A percentile compares a stretch with the other conserved stretches of the same genome.
These are phyloP conservation scores for Penaeus monodon DNA, from an alignment of 2,888 invertebrate species.

Conservation along the genomic window DNA sequence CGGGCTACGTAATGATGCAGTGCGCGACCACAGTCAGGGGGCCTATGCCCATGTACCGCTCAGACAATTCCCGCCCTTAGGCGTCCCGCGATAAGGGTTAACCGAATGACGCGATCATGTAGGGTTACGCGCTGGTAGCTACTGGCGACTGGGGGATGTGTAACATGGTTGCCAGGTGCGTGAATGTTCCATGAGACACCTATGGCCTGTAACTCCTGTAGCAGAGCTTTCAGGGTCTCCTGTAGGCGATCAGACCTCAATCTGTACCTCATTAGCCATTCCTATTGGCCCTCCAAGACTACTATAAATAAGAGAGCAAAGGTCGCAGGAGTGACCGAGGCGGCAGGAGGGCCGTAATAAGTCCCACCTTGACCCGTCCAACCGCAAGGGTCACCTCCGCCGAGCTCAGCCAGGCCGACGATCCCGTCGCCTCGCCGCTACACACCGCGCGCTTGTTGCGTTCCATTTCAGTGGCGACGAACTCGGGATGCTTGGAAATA, in stretches of 20 bases:
- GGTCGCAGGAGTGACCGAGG: conserved; percentile 46
- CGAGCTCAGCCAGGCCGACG: conserved; percentile 42
- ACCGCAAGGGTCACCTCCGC: conserved; percentile 57
- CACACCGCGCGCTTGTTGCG: neutral
- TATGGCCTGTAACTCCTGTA: conserved; percentile 1
- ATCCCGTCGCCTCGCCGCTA: conserved; percentile 28
- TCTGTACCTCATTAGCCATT: neutral
- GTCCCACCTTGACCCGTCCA: conserved; percentile 62
- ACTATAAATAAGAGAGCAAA: conserved; percentile 20
- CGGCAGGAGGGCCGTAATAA: conserved; percentile 56
- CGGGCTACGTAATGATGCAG: conserved; percentile 63
- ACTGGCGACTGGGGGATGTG: conserved; percentile 45
- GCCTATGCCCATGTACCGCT: conserved; percentile 31
- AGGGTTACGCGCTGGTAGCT: conserved; percentile 24
- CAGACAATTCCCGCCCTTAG: conserved; percentile 48
- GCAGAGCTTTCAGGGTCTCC: conserved; percentile 3
- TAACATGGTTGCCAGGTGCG: conserved; percentile 63
- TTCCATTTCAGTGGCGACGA: too few species aligned
- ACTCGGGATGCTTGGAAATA: too few species aligned
- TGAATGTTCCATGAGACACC: conserved; percentile 47
- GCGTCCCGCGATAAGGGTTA: conserved; percentile 30
- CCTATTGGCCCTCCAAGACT: neutral
- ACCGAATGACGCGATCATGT: conserved; percentile 7
- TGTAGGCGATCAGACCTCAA: neutral
- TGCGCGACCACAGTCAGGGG: conserved; percentile 33